Conservation (phyloP, 1,140 invertebrate species). For the Atta texana region DNA sequence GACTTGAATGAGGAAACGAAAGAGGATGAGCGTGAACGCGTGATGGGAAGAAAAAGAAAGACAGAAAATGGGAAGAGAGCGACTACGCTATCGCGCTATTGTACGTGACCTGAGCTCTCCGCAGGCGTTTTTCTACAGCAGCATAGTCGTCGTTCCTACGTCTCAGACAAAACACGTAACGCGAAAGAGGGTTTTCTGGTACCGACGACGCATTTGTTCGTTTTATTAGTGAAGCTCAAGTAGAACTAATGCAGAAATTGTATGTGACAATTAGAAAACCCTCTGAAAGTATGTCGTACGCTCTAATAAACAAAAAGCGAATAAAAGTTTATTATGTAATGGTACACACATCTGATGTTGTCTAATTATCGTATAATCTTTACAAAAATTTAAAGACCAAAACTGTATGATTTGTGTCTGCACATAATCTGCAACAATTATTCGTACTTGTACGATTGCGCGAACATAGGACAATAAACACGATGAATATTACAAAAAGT, state of each 20-base stretch:
- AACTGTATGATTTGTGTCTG: not conserved
- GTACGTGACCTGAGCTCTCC: constrained; percentile 79
- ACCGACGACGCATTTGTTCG: constrained; percentile 54
- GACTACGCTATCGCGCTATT: constrained; percentile 78
- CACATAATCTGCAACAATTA: not conserved
- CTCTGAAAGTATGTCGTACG: not conserved
- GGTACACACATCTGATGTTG: not conserved
- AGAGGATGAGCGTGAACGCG: not conserved
- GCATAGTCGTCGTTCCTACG: constrained; percentile 37
- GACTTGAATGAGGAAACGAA: constrained; percentile 39
- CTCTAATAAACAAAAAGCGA: not conserved
- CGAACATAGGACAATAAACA: constrained; percentile 13
- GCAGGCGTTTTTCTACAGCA: constrained; percentile 71
- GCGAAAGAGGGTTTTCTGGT: constrained; percentile 40
- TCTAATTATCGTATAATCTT: not conserved
- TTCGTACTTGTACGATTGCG: not conserved
- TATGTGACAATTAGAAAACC: constrained; percentile 16
- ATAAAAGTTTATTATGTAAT: not conserved
- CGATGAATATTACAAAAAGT: constrained; percentile 20
- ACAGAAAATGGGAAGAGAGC: constrained; percentile 29
- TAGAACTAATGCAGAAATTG: not conserved
- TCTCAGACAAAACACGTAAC: constrained; percentile 55
- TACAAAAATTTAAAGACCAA: not conserved
- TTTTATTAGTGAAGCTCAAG: constrained; percentile 10
- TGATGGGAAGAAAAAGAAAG: not conserved